These are phyloP conservation scores for Chelon auratus DNA, from an alignment of 2,797 vertebrate species.

Conservation along the genomic window DNA sequence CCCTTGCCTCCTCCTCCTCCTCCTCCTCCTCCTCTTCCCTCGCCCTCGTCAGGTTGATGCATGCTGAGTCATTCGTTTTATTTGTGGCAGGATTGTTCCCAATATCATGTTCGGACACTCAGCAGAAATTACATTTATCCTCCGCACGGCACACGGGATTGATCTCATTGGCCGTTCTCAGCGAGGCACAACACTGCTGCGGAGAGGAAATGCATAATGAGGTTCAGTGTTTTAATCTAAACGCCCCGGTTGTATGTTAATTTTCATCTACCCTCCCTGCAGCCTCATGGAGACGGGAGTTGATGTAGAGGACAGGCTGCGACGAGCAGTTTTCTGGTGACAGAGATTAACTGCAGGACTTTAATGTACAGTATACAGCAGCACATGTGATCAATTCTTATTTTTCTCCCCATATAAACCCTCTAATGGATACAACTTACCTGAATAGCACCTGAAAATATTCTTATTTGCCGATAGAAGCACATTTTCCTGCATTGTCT, in stretches of 20 bases:
- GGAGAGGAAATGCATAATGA: slow-evolving; percentile 33
- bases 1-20: slow-evolving; percentile 28
- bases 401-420: not conserved
- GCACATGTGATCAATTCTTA: not conserved
- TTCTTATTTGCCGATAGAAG: too few relatives aligned
- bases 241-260: slow-evolving; percentile 3
- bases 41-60: slow-evolving; percentile 2
- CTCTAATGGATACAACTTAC: too few relatives aligned
- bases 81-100: slow-evolving; percentile 70
- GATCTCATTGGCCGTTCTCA: slow-evolving; percentile 25
- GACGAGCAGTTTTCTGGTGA: slow-evolving; percentile 35
- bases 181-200: slow-evolving; percentile 25
- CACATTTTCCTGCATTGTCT: too few relatives aligned
- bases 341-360: slow-evolving; percentile 18
- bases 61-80: slow-evolving; percentile 77
- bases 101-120: slow-evolving; percentile 79
- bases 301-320: slow-evolving; percentile 11
- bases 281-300: not conserved
- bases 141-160: slow-evolving; percentile 19
- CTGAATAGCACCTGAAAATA: too few relatives aligned
- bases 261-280: slow-evolving; percentile 11
- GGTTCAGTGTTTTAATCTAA: slow-evolving; percentile 27
- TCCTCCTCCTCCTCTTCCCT: slow-evolving; percentile 22
- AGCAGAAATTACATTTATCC: slow-evolving; percentile 59
- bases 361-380: not conserved